A percentile compares a stretch with the other conserved stretches of the same genome.
Conservation (phyloP, 2,113 vertebrate genomes). For the Sorex araneus region DNA sequence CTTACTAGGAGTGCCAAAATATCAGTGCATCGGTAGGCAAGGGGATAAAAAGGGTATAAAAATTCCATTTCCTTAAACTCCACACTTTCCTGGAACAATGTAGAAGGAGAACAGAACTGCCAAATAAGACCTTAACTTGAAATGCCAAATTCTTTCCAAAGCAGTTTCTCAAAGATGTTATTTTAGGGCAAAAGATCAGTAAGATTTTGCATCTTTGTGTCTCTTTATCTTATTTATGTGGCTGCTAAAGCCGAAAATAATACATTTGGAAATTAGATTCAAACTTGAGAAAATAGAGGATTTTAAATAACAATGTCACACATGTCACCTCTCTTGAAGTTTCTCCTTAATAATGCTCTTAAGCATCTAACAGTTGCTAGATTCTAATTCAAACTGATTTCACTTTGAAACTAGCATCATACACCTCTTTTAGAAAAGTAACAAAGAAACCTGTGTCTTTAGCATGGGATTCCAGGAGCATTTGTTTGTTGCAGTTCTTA, state of each 20-base stretch:
- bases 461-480: not conserved
- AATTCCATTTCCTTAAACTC: conserved; percentile 83
- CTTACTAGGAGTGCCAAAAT: conserved; percentile 80
- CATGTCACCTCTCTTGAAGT: not conserved
- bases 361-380: not conserved
- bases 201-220: conserved; percentile 43
- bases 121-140: conserved; percentile 76
- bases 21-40: conserved; percentile 81
- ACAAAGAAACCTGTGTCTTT: not conserved
- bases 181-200: conserved; percentile 68
- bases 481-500: not conserved
- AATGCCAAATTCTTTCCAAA: conserved; percentile 73
- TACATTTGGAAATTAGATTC: conserved; percentile 64
- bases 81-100: conserved; percentile 78
- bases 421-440: not conserved
- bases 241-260: conserved; percentile 62
- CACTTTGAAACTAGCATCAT: not conserved
- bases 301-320: conserved; percentile 40
- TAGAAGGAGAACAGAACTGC: conserved; percentile 49
- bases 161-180: conserved; percentile 57
- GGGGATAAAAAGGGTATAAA: conserved; percentile 82
- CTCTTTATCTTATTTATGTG: conserved; percentile 62
- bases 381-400: not conserved
- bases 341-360: not conserved
- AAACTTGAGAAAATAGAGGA: conserved; percentile 23